Conservation (phyloP, 1,140 invertebrate species). For the Drosophila auraria region DNA sequence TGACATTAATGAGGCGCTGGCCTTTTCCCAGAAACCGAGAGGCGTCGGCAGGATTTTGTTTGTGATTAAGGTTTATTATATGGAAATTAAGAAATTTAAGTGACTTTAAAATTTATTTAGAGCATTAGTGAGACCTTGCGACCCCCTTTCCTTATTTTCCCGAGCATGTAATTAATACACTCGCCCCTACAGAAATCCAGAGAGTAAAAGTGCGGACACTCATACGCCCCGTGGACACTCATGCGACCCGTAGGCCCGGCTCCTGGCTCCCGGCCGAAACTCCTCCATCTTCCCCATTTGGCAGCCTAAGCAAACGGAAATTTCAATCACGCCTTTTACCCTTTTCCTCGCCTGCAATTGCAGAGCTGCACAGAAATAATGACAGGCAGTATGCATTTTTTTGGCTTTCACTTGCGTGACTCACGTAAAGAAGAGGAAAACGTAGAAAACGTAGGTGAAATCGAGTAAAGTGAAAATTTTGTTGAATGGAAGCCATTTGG, state of each 20-base stretch:
- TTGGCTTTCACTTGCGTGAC: constrained; percentile 42
- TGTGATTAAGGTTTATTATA: neutral
- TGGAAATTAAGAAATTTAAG: neutral
- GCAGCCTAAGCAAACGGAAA: constrained; percentile 34
- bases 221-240: constrained; percentile 30
- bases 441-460: neutral
- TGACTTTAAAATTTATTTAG: neutral
- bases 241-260: neutral
- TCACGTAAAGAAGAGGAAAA: constrained; percentile 27
- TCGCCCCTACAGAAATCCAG: constrained; percentile 2
- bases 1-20: constrained; percentile 49
- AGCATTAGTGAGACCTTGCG: no score
- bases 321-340: constrained; percentile 50
- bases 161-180: constrained; percentile 30
- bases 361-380: constrained; percentile 50
- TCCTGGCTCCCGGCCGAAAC: neutral
- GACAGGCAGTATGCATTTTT: constrained; percentile 47
- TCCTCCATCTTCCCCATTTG: neutral
- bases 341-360: constrained; percentile 12
- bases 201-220: constrained; percentile 40
- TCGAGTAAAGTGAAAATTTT: constrained; percentile 29
- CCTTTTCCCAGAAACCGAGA: neutral
- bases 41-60: neutral
- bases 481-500: constrained; percentile 5
- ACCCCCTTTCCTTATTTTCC: neutral